Conservation (phyloP, 1,140 invertebrate genomes). For the Ceratina calcarata region DNA sequence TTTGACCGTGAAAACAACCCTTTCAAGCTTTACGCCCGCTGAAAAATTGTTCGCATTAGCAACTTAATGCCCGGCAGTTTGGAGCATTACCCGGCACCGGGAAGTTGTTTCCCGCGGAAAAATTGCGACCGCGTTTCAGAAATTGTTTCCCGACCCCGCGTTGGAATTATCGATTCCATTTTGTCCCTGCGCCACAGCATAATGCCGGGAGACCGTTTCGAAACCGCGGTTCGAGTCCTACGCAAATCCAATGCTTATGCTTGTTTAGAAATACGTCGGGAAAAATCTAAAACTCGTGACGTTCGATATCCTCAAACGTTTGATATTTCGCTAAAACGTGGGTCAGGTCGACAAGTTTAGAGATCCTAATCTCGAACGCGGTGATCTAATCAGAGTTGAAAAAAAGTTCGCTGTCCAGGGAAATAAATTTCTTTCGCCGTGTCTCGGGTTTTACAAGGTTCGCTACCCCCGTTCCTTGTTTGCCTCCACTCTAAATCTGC, state of each 20-base stretch:
- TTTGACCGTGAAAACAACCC: background rate
- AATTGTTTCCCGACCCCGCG: constrained; percentile 30
- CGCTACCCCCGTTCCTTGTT: background rate
- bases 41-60: constrained; percentile 39
- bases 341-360: too few species aligned
- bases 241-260: too few species aligned
- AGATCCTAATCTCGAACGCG: background rate
- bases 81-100: background rate
- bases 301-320: too few species aligned
- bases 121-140: constrained; percentile 30
- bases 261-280: too few species aligned
- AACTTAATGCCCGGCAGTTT: constrained; percentile 33
- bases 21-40: constrained; percentile 6
- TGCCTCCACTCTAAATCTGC: too few species aligned
- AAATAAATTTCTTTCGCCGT: background rate
- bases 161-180: constrained; percentile 39
- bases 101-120: constrained; percentile 29
- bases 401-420: background rate
- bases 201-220: background rate
- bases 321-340: too few species aligned
- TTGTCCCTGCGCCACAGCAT: background rate
- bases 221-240: background rate
- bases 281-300: too few species aligned
- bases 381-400: background rate
- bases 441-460: too few species aligned